Evolutionary conservation across 2,113 vertebrate genomes (phyloP).

Genomic region (Prunella fulvescens): DNA sequence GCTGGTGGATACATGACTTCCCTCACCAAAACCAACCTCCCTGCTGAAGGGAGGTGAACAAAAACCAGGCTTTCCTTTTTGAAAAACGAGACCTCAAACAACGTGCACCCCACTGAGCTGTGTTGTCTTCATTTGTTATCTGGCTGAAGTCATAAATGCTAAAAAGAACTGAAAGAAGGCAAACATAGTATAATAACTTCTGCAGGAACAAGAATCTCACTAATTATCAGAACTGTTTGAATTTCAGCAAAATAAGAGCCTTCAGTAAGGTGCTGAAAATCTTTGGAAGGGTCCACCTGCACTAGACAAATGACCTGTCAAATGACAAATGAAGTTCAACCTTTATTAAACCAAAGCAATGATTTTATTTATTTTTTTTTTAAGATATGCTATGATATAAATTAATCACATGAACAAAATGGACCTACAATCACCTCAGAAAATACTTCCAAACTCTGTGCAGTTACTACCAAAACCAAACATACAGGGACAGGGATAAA

Average conservation of each 20-base stretch:
- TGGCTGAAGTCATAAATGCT: not conserved
- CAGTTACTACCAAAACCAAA: not conserved
- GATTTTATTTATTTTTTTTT: rapidly evolving
- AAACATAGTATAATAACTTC: not conserved
- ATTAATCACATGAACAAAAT: not conserved
- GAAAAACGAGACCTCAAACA: not conserved
- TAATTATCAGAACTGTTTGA: not conserved
- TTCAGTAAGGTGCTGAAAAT: not conserved
- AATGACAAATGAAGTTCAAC: not conserved
- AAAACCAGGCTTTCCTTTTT: not conserved
- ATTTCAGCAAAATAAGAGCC: not conserved
- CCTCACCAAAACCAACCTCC: not conserved
- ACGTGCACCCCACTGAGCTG: rapidly evolving
- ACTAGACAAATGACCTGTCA: not conserved
- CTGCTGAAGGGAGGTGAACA: not conserved
- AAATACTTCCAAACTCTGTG: not conserved
- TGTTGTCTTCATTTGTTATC: not conserved
- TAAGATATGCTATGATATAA: not conserved
- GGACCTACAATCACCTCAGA: not conserved
- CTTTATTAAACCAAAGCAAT: not conserved
- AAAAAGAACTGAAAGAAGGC: not conserved
- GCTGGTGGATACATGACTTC: not conserved
- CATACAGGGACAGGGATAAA: not conserved
- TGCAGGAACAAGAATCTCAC: not conserved
- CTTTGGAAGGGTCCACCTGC: not conserved